phyloP scores from a whole-genome alignment of 2,888 invertebrate species.

The Conchocele bisecta region DNA sequence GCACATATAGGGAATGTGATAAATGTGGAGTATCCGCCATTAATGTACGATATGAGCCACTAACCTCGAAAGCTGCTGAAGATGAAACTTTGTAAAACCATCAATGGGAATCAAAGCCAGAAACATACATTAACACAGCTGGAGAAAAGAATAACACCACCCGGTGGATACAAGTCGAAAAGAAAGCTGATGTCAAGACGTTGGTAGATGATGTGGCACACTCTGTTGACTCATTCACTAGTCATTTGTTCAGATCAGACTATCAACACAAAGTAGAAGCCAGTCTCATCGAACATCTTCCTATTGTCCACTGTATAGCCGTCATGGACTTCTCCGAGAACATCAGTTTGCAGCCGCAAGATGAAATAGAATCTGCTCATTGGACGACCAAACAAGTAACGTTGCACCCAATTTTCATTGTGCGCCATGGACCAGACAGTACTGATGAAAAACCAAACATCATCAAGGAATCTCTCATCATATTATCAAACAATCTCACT shows the following conservation, averaged over 20 bases:
- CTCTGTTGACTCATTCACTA: slow-evolving; percentile 9
- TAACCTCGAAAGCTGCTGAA: background rate
- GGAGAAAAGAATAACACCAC: slow-evolving; percentile 1
- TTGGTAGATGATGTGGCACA: slow-evolving; percentile 8
- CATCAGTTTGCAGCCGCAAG: slow-evolving; percentile 30
- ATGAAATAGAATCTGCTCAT: slow-evolving; percentile 45
- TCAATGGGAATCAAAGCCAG: too few species aligned
- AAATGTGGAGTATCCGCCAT: slow-evolving; percentile 11
- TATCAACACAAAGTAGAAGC: slow-evolving; percentile 35
- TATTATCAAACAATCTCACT: slow-evolving; percentile 27
- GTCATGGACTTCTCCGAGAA: slow-evolving; percentile 48
- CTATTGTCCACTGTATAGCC: slow-evolving; percentile 16
- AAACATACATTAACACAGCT: too few species aligned
- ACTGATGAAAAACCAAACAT: slow-evolving; percentile 17
- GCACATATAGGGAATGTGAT: slow-evolving; percentile 22
- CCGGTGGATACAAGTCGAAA: slow-evolving; percentile 34
- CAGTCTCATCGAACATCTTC: slow-evolving; percentile 18
- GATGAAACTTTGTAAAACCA: slow-evolving; percentile 4
- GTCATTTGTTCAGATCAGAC: slow-evolving; percentile 30
- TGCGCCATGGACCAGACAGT: slow-evolving; percentile 25
- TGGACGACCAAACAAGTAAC: slow-evolving; percentile 45
- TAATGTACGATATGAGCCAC: background rate
- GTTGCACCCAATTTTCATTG: slow-evolving; percentile 34
- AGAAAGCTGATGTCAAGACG: background rate
- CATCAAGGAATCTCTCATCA: slow-evolving; percentile 34